These are phyloP conservation scores for Synergus gifuensis DNA, from an alignment of 2,888 invertebrate species.

Conservation along the genomic window DNA sequence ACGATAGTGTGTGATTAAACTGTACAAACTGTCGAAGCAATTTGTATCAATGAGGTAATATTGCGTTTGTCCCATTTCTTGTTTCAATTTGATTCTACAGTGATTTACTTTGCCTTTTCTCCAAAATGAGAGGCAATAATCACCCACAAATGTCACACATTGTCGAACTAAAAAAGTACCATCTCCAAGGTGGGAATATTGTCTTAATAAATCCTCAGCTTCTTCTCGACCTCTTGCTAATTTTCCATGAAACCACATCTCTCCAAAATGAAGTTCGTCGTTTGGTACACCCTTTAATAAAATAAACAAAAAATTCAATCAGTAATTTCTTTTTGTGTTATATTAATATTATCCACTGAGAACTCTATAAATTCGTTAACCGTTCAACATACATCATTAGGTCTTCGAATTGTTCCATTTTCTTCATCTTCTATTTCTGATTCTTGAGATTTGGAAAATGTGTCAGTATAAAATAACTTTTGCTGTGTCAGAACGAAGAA, in stretches of 20 bases:
- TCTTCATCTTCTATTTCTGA: conserved; percentile 79
- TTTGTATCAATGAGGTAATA: conserved; percentile 94
- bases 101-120: conserved; percentile 93
- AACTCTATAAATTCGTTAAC: no score
- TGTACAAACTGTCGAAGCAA: conserved; percentile 94
- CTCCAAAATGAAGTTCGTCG: conserved; percentile 93
- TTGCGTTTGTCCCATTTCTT: conserved; percentile 92
- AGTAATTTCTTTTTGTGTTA: no score
- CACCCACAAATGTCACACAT: conserved; percentile 97
- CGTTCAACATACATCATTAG: conserved; percentile 65
- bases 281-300: conserved; percentile 83
- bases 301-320: neutral
- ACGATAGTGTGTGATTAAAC: conserved; percentile 93
- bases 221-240: conserved; percentile 90
- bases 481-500: conserved; percentile 94
- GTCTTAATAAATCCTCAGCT: conserved; percentile 82
- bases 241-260: conserved; percentile 96
- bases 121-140: conserved; percentile 97
- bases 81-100: conserved; percentile 93
- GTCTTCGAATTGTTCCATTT: conserved; percentile 69
- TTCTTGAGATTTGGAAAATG: conserved; percentile 78
- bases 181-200: conserved; percentile 90
- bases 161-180: conserved; percentile 96
- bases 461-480: conserved; percentile 93
- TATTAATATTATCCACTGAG: no score